Conservation (phyloP, 2,888 invertebrate genomes). For the Drosophila neotestacea region DNA sequence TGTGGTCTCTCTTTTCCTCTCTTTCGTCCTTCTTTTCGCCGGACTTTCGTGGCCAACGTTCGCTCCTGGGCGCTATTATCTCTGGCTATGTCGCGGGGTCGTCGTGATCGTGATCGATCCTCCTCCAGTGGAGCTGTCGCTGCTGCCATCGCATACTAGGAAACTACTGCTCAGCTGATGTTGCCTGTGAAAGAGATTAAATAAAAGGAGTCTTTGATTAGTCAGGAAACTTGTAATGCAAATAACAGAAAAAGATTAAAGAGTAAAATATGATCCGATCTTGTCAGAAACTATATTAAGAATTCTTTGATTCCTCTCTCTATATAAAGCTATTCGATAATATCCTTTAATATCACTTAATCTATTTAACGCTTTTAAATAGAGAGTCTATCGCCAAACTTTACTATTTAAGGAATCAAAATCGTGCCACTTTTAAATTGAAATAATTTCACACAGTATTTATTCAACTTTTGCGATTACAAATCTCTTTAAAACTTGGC, state of each 20-base stretch:
- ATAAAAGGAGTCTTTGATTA: neutral
- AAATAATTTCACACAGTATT: neutral
- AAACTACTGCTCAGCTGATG: conserved; percentile 32
- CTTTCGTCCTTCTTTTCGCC: conserved; percentile 71
- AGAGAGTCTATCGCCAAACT: no score
- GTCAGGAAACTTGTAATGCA: neutral
- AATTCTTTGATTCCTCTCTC: no score
- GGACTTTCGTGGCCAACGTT: conserved; percentile 78
- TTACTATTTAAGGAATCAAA: no score
- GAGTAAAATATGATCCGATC: no score
- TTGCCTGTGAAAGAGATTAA: conserved; percentile 30
- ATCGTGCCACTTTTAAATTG: neutral
- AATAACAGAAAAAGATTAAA: no score
- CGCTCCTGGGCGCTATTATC: conserved; percentile 78
- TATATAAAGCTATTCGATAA: no score
- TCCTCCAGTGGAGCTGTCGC: conserved; percentile 59
- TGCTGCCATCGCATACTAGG: conserved; percentile 76
- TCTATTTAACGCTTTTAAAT: no score
- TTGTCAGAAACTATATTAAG: no score
- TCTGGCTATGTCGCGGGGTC: conserved; percentile 62
- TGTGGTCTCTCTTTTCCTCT: conserved; percentile 36
- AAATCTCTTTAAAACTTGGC: neutral
- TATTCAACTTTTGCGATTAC: neutral
- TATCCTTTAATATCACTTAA: no score
- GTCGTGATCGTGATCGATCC: conserved; percentile 34